Evolutionary conservation across 2,113 vertebrate species (phyloP).

Genomic region (Kobus ellipsiprymnus): DNA sequence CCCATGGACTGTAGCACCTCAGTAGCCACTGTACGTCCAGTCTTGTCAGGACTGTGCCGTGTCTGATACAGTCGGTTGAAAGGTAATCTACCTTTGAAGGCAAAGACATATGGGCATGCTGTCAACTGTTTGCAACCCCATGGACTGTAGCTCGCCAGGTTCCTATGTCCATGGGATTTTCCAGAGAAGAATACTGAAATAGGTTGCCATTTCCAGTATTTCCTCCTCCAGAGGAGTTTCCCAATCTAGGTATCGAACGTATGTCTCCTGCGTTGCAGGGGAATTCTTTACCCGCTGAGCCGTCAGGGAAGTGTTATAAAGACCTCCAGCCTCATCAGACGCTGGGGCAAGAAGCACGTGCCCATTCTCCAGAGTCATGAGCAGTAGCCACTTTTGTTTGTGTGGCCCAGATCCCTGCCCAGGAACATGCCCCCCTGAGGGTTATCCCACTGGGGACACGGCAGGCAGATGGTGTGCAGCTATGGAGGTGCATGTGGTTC

Average conservation of each 20-base stretch:
- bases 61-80: not conserved
- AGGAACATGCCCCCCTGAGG: rapidly evolving
- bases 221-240: not conserved
- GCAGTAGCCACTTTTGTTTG: not conserved
- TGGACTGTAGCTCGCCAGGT: not conserved
- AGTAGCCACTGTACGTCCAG: not conserved
- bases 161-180: not conserved
- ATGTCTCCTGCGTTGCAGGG: not conserved
- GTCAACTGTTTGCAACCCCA: not conserved
- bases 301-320: not conserved
- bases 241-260: not conserved
- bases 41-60: not conserved
- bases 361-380: not conserved
- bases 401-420: not conserved
- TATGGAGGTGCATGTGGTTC: not conserved
- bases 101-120: not conserved
- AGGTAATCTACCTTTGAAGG: not conserved
- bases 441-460: rapidly evolving
- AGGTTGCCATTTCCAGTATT: not conserved
- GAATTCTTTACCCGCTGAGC: not conserved
- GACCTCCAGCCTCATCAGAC: not conserved
- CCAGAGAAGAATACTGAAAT: not conserved
- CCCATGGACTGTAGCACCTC: not conserved
- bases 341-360: not conserved
- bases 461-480: not conserved